Conservation (phyloP, 2,113 vertebrate genomes). For the Gadus macrocephalus region DNA sequence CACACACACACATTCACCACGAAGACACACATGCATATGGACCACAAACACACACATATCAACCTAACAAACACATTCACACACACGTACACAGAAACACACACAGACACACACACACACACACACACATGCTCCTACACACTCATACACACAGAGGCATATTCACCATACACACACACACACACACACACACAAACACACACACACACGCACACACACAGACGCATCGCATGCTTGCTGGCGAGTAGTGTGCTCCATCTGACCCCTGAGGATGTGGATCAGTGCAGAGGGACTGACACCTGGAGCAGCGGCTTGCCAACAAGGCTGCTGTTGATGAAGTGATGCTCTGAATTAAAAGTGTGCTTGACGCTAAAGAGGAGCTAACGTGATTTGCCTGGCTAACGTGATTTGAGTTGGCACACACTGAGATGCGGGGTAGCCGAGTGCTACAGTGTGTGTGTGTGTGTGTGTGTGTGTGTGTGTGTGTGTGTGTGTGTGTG, state of each 20-base stretch:
- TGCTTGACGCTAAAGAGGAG: conserved; percentile 57
- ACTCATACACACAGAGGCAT: conserved; percentile 19
- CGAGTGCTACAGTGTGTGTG: conserved; percentile 31
- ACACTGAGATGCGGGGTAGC: conserved; percentile 20
- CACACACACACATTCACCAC: conserved; percentile 14
- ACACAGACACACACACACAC: conserved; percentile 8
- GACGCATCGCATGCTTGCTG: conserved; percentile 21
- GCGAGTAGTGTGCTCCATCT: conserved; percentile 35
- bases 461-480: conserved; percentile 9
- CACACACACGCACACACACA: conserved; percentile 1
- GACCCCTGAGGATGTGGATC: conserved; percentile 64
- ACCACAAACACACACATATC: neutral
- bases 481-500: no score
- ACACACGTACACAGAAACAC: conserved; percentile 19
- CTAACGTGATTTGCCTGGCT: conserved; percentile 65
- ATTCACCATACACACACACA: no score
- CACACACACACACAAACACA: conserved; percentile 16
- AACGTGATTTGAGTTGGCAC: conserved; percentile 60
- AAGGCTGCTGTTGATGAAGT: conserved; percentile 51
- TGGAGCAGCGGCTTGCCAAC: conserved; percentile 49
- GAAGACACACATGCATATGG: no score
- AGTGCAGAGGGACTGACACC: conserved; percentile 58
- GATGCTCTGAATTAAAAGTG: conserved; percentile 67
- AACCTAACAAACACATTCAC: no score
- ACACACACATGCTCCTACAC: conserved; percentile 21